Evolutionary conservation across 2,797 vertebrate species (phyloP), one percentile per base, ranked within the genome.

Genomic region (Arnoldichthys spilopterus): DNA sequence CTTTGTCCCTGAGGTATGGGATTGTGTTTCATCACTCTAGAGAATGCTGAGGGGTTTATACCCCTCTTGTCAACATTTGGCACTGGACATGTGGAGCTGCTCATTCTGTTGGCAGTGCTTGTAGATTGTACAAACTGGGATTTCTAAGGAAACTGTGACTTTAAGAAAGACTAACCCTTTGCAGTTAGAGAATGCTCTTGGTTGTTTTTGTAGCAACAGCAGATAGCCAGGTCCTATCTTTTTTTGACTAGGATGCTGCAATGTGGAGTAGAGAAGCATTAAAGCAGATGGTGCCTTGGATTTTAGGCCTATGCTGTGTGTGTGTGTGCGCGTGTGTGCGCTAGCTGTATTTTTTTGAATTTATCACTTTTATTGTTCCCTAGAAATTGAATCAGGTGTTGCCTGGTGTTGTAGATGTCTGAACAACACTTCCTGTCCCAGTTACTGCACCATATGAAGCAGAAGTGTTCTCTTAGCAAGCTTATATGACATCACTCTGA

Each of bases 331-430:
- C 15, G 43, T 47, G 43, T 47, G 43, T 15, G 43, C 15, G 43
- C 11, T 3, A n/a, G n/a, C n/a, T n/a, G n/a, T n/a, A 20, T 24
- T 5, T 77, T 26, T 68, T 30, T 51, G 18, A 2, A 32, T 53
- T 70, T 53, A 28, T 53, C 47, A 32, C 30, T 67, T 66, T 16
- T 62, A 15, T 28, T 40, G 61, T 71, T 61, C 56, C 12, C 40
- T 40, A 56, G 28, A 11, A 9, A 63, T n/a, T 63, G 49, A 53
- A 34, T 37, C 47, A 70, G 7, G 2, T 40, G 9, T 28, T 30
- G 28, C 16, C 45, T 51, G 9, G 28, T 61, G 40, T 20, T 61
- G 1, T 2, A 5, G 20, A 11, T 3, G 30, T 16, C 45, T 54
- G 22, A 63, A 40, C 20, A 64, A 11, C 61, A 40, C 37, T 40